phyloP scores from a whole-genome alignment of 1,140 invertebrate genomes.

The Drosophila fuyamai region DNA sequence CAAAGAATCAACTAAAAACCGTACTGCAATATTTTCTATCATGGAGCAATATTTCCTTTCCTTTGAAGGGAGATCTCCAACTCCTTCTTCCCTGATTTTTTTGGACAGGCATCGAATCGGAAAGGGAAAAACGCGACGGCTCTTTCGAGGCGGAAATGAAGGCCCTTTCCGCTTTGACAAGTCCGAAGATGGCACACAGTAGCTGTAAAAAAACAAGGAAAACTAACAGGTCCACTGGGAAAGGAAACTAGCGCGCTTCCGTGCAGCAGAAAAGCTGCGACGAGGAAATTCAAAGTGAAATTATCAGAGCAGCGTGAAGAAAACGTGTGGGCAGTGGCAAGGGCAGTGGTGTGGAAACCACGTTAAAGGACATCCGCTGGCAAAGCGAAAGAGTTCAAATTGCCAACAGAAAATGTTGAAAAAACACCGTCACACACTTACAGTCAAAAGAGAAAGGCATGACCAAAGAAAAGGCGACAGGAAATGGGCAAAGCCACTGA shows the following conservation, averaged over 20 bases:
- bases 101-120: slow-evolving; percentile 5
- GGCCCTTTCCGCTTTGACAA: slow-evolving; percentile 73
- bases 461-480: slow-evolving; percentile 74
- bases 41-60: neutral
- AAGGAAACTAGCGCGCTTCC: slow-evolving; percentile 68
- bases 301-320: slow-evolving; percentile 76
- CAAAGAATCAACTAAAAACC: neutral
- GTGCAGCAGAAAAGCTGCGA: slow-evolving; percentile 43
- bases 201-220: slow-evolving; percentile 19
- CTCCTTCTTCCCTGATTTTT: neutral
- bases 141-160: slow-evolving; percentile 73
- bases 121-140: slow-evolving; percentile 23
- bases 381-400: slow-evolving; percentile 77
- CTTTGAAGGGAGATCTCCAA: neutral
- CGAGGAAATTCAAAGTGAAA: slow-evolving; percentile 79
- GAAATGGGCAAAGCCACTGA: slow-evolving; percentile 76
- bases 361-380: slow-evolving; percentile 80
- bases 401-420: slow-evolving; percentile 28
- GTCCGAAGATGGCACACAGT: slow-evolving; percentile 62
- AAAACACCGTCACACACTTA: slow-evolving; percentile 36
- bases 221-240: slow-evolving; percentile 37
- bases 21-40: neutral
- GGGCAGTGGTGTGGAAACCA: slow-evolving; percentile 70
- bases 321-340: slow-evolving; percentile 55
- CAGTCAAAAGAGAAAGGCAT: slow-evolving; percentile 37